Conservation (phyloP, 2,888 invertebrate genomes). For the Aphidius colemani region DNA sequence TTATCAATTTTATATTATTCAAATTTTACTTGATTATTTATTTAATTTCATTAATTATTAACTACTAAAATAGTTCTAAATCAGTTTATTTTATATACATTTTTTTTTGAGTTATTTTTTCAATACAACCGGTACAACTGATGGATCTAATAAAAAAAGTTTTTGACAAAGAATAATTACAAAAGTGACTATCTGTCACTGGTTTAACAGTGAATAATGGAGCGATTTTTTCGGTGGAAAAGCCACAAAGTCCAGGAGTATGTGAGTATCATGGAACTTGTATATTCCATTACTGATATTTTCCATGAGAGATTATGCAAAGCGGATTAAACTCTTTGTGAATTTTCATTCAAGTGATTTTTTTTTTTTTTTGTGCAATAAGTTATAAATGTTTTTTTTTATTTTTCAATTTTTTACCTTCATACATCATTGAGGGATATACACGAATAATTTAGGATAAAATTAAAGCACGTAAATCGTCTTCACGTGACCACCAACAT, state of each 20-base stretch:
- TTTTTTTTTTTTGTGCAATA: background rate
- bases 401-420: background rate
- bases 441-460: background rate
- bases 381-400: background rate
- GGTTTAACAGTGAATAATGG: slow-evolving; percentile 43
- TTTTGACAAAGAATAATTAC: slow-evolving; percentile 15
- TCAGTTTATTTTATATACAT: too few species aligned
- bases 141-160: slow-evolving; percentile 4
- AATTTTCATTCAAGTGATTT: slow-evolving; percentile 24
- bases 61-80: too few species aligned
- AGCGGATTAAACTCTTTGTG: slow-evolving; percentile 31
- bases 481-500: slow-evolving; percentile 24
- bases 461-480: slow-evolving; percentile 17
- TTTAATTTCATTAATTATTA: too few species aligned
- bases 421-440: background rate
- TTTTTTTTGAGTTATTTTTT: background rate
- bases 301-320: slow-evolving; percentile 42
- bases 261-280: slow-evolving; percentile 44
- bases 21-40: too few species aligned
- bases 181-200: slow-evolving; percentile 2
- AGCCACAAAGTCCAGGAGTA: slow-evolving; percentile 54
- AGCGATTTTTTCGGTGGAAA: slow-evolving; percentile 55
- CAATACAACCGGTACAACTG: background rate
- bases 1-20: slow-evolving; percentile 32
- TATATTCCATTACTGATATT: slow-evolving; percentile 20